phyloP scores from a whole-genome alignment of 2,113 vertebrate species.

The Tringa solitaria region DNA sequence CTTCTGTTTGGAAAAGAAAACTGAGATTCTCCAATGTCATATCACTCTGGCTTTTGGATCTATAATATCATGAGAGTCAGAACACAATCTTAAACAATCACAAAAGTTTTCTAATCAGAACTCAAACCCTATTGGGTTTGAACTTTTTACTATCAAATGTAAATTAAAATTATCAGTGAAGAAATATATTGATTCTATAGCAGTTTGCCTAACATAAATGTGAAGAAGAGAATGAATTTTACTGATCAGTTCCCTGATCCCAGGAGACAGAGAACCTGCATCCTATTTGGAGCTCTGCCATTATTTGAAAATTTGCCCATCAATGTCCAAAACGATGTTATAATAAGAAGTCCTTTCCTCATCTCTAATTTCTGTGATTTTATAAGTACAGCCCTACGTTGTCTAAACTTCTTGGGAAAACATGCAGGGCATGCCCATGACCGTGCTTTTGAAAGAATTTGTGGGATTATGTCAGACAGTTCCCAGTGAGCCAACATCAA shows the following conservation, averaged over 20 bases:
- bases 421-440: slow-evolving; percentile 12
- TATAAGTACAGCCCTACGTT: neutral
- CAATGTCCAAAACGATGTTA: neutral
- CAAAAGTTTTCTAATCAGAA: neutral
- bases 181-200: neutral
- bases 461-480: slow-evolving; percentile 51
- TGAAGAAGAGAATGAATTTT: neutral
- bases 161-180: neutral
- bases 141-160: neutral
- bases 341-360: slow-evolving; percentile 30
- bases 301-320: neutral
- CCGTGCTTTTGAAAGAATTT: slow-evolving; percentile 38
- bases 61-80: neutral
- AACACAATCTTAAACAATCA: neutral
- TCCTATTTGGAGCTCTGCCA: neutral
- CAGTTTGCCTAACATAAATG: neutral
- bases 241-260: neutral
- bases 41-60: neutral
- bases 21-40: neutral
- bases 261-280: neutral
- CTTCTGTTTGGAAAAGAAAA: neutral
- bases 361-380: slow-evolving; percentile 14
- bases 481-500: slow-evolving; percentile 42
- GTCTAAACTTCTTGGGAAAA: slow-evolving; percentile 41
- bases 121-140: neutral